Evolutionary conservation across 2,888 invertebrate genomes (phyloP), one percentile per base, ranked within the genome.

Genomic region (Cremastobaeus sp.): DNA sequence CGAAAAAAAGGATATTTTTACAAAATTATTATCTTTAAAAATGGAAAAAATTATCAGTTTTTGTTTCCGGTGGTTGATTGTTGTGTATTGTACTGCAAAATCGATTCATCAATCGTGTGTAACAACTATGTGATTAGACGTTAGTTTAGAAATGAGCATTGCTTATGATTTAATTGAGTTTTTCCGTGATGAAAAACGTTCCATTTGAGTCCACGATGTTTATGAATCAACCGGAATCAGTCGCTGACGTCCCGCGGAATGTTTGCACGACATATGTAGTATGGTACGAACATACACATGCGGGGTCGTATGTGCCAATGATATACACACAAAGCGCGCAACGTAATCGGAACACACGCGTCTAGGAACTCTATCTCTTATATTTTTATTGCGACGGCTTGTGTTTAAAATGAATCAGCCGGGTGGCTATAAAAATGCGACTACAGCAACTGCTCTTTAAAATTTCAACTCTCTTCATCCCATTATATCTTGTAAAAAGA

Each of bases 231-330:
- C 72, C 75, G 76, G 59, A 68, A 68, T 82, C 81, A 75, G 62
- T 71, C 74, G 66, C 79, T 79, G 66, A 74, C 69, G 77, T 81
- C 65, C 75, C 76, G 79, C 73, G 69, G 80, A 76, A 81, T 64
- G 80, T 79, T 77, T 82, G 69, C 59, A 39, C 59, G 57, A 68
- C 54, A 54, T 37, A 45, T 43, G 57, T 35, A 59, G n/a, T n/a
- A n/a, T n/a, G n/a, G 25, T 21, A 15, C 62, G 50, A 17, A 15
- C n/a, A 45, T 55, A 21, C 50, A 50, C 20, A 17, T 39, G 66
- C 60, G 64, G 28, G 48, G 45, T 64, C 54, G 73, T 70, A 65
- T 52, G 62, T 57, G 66, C 37, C 4, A 20, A 17, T 20, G 41
- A 28, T 60, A 32, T 65, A 52, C 54, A 32, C 35, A 35, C 65